Evolutionary conservation across 1,140 invertebrate species (phyloP).

Genomic region (Homalodisca vitripennis): DNA sequence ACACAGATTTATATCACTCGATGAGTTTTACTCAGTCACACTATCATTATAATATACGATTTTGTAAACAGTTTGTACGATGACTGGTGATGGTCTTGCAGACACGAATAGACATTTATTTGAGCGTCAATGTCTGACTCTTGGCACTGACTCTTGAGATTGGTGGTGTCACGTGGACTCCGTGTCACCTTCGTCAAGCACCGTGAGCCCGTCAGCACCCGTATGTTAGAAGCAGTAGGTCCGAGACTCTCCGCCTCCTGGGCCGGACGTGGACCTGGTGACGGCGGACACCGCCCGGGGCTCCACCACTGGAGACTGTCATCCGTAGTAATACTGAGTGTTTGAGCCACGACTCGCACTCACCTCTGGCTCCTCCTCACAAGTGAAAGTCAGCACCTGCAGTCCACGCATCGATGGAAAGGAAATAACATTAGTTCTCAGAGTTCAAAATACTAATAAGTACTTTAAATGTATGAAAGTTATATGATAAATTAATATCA

Average conservation of each 20-base stretch:
- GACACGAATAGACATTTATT: background rate
- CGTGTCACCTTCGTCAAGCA: background rate
- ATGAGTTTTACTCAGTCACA: background rate
- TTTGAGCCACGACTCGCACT: conserved; percentile 50
- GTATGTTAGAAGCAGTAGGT: conserved; percentile 13
- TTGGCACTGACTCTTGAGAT: background rate
- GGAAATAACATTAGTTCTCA: background rate
- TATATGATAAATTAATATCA: background rate
- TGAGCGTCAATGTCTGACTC: background rate
- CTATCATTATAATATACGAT: background rate
- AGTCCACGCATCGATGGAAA: background rate
- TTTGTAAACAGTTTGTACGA: background rate
- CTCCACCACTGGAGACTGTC: conserved; percentile 47
- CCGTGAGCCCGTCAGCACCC: background rate
- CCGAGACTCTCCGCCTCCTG: background rate
- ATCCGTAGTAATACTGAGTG: conserved; percentile 60
- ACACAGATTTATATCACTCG: background rate
- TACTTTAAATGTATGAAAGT: background rate
- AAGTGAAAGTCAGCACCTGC: conserved; percentile 36
- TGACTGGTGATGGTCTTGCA: background rate
- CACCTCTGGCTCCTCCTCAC: conserved; percentile 51
- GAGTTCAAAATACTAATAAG: background rate
- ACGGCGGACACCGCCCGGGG: conserved; percentile 46
- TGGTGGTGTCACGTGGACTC: background rate
- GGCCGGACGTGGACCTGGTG: background rate